Base-by-base conservation (phyloP, 2,797 vertebrate species). In the Syndactyla subalaris region DNA sequence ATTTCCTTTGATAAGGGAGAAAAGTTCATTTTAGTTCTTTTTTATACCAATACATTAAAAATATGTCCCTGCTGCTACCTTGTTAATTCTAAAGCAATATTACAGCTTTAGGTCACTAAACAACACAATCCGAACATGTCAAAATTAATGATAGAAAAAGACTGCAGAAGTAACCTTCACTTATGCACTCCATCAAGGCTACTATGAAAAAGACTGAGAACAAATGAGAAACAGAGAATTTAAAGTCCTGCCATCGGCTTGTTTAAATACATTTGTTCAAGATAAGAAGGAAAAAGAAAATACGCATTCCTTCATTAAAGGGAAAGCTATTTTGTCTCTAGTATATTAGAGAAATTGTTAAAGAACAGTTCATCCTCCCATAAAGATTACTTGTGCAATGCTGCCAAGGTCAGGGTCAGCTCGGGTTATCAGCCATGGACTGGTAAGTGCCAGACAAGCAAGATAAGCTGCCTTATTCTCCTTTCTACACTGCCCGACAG, bases 381-480 rank as follows among this genome's bases (percentile, higher is more conserved):
- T 65, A 91, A 70, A 93, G 92, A 92, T 77, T 73, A 94, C 59
- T 81, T 80, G 52, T 84, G 57, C 30, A 84, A 88, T 18, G 66
- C 70, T 75, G 72, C 34, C 93, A 97, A 97, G 96, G 91, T 96
- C 92, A 96, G 73, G 79, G 87, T 93, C 89, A 95, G 85, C 32
- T 90, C 92, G 65, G 70, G 89, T 95, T 97, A 96, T 96, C 88
- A 94, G 87, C 52, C 8, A 6, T 41, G 67, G 32, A 88, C 48
- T 30, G 12, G 21, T 77, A 88, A 55, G 59, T 72, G 78, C 82
- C 89, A 95, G 82, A 92, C 49, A 83, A 90, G 52, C 23, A 91
- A 94, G 89, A 62, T 82, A 93, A 96, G 43, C 79, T 92, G 68
- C 48, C 39, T 89, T 58, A 67, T 83, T 85, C 90, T 77, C 57